Conservation (phyloP, 2,888 invertebrate genomes). For the Cryptus viduatorius region DNA sequence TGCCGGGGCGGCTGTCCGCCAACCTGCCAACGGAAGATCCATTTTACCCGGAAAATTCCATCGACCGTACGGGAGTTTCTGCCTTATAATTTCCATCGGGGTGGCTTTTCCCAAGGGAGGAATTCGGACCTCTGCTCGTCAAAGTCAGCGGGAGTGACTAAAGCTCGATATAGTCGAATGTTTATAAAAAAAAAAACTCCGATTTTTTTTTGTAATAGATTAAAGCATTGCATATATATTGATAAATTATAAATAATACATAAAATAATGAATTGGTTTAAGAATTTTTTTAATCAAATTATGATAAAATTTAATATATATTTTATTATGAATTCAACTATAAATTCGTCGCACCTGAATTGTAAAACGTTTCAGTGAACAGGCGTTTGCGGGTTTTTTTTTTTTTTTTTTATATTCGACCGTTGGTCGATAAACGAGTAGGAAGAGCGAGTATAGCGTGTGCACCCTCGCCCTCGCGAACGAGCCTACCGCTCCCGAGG, state of each 20-base stretch:
- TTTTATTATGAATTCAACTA: not conserved
- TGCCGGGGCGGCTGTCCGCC: conserved; percentile 30
- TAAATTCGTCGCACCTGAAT: conserved; percentile 24
- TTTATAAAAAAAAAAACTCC: no score
- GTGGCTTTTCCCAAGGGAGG: conserved; percentile 14
- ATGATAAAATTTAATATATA: no score
- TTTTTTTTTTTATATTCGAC: conserved; percentile 65
- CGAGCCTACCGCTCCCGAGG: conserved; percentile 58
- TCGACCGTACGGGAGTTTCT: not conserved
- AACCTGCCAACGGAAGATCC: conserved; percentile 49
- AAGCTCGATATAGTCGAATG: no score
- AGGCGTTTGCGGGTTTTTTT: conserved; percentile 66
- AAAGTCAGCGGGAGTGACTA: not conserved
- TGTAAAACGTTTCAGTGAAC: conserved; percentile 27
- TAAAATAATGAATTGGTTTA: no score
- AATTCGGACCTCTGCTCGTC: not conserved
- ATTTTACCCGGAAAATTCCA: conserved; percentile 53
- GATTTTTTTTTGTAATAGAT: no score
- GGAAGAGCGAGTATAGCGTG: conserved; percentile 20
- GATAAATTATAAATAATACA: no score
- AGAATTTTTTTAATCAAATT: no score
- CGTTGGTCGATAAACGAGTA: conserved; percentile 69
- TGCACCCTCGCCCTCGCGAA: conserved; percentile 53
- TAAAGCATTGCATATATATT: no score
- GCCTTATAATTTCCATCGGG: conserved; percentile 57